Percentiles rank a stretch among this genome's conserved stretches.
Conservation (phyloP, 2,888 invertebrate genomes). For the Phalangium opilio region DNA sequence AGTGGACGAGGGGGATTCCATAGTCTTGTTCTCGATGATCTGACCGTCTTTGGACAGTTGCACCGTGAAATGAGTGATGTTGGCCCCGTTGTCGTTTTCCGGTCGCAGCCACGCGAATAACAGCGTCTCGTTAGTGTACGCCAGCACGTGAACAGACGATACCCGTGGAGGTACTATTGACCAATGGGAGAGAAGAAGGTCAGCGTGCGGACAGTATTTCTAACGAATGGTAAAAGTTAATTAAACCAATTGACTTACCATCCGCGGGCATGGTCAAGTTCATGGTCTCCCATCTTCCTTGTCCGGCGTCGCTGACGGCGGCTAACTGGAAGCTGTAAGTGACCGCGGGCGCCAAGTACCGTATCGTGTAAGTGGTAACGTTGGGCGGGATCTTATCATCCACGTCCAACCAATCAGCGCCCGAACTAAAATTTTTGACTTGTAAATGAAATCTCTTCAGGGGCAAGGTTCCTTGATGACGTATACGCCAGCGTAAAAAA, state of each 20-base stretch:
- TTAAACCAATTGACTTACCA: conserved; percentile 10
- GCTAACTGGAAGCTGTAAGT: conserved; percentile 20
- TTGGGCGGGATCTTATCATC: conserved; percentile 19
- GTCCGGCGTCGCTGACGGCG: conserved; percentile 21
- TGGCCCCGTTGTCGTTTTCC: conserved; percentile 20
- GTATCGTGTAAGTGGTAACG: conserved; percentile 16
- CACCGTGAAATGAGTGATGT: conserved; percentile 20
- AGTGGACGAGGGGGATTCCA: conserved; percentile 13
- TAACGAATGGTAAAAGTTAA: too few relatives aligned
- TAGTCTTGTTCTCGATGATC: conserved; percentile 15
- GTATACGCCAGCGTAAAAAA: conserved; percentile 15
- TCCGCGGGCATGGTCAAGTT: conserved; percentile 23
- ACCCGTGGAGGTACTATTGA: conserved; percentile 20
- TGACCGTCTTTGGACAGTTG: conserved; percentile 14
- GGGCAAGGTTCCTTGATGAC: conserved; percentile 16
- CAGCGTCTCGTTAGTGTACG: conserved; percentile 21
- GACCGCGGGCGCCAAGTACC: conserved; percentile 16
- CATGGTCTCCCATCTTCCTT: conserved; percentile 19
- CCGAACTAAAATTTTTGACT: conserved; percentile 20
- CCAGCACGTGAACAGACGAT: conserved; percentile 21
- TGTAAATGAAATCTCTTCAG: conserved; percentile 19
- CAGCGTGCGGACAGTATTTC: too few relatives aligned
- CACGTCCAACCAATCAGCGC: conserved; percentile 19
- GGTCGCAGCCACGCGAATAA: conserved; percentile 22
- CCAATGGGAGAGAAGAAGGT: too few relatives aligned